Base-by-base conservation (phyloP, 2,113 vertebrate genomes). In the Alligator mississippiensis region DNA sequence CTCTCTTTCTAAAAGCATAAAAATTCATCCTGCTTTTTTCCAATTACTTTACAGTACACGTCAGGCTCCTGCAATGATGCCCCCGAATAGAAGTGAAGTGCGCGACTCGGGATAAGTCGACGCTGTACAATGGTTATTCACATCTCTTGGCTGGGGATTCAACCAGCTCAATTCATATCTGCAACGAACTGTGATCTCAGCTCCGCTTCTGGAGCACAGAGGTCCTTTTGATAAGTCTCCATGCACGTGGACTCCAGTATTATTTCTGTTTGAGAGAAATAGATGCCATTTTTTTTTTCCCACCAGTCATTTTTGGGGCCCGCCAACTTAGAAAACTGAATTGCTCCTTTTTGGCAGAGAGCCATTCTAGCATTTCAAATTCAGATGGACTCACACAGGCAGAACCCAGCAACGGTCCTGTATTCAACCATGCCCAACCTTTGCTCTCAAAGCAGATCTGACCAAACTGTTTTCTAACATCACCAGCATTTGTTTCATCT, bases 211-310 rank as follows among this genome's bases (percentile, higher is more conserved):
- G 80, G 60, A 93, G 93, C 93, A 96, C 93, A 96, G 93, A 96
- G 80, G 57, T 88, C 84, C 93, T 90, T 96, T 93, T 90, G 96
- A 96, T 82, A 95, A 95, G 90, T 70, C 90, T 22, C 91, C 68
- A 0, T 1, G 70, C 27, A 47, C 87, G 84, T 90, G 75, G 72
- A 74, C 81, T 78, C 77, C 70, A 88, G 85, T 78, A 9, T 83
- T 57, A 15, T 82, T 96, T 96, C 95, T 55, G 1, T 92, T 90
- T 85, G 83, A 86, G 64, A 88, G 82, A 85, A 93, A 70, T 27
- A 86, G 1, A 96, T 84, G 66, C 60, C 0, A 1, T 14, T 88
- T 84, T 72, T 82, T 77, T 81, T 82, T 9, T 34, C 4, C 34
- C 34, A 34, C 47, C 47, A 54, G 11, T 79, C 28, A 95, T 88